Conservation (phyloP, 2,797 vertebrate genomes). For the Cyprinodon diabolis region DNA sequence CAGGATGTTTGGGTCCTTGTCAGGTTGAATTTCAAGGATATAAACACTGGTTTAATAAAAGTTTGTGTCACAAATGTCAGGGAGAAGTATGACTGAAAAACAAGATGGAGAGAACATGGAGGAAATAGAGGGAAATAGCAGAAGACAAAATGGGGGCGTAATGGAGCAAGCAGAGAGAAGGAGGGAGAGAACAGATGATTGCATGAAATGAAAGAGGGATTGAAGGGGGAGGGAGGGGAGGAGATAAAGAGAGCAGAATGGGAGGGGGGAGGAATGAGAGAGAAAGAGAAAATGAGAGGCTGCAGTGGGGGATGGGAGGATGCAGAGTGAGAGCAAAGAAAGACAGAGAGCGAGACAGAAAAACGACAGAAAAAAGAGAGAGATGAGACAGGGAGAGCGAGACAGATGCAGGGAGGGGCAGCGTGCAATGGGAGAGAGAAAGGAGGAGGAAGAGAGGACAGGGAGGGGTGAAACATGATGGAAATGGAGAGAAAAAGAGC, state of each 20-base stretch:
- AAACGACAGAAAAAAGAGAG: conserved; percentile 17
- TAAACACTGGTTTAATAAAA: conserved; percentile 48
- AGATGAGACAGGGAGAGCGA: conserved; percentile 32
- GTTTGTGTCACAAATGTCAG: conserved; percentile 66
- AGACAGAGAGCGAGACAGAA: conserved; percentile 21
- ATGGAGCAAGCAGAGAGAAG: conserved; percentile 67
- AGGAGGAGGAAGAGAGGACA: conserved; percentile 33
- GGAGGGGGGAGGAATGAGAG: conserved; percentile 65
- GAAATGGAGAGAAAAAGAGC: conserved; percentile 48
- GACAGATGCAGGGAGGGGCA: conserved; percentile 34
- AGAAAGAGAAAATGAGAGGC: conserved; percentile 64
- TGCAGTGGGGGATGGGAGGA: conserved; percentile 70
- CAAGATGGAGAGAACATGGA: conserved; percentile 77
- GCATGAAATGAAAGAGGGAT: conserved; percentile 78
- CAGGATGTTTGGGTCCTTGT: conserved; percentile 1
- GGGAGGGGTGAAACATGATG: conserved; percentile 56
- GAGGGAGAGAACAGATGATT: conserved; percentile 75
- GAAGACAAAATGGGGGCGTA: conserved; percentile 79
- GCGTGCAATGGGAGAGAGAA: conserved; percentile 38
- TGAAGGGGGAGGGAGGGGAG: conserved; percentile 69
- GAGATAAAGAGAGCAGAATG: conserved; percentile 66
- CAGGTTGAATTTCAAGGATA: conserved; percentile 11
- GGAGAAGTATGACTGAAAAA: conserved; percentile 59
- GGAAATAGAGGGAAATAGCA: conserved; percentile 65
- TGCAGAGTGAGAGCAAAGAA: conserved; percentile 50